Base-by-base conservation (phyloP, 2,888 invertebrate genomes). In the Ennomos quercinarius region DNA sequence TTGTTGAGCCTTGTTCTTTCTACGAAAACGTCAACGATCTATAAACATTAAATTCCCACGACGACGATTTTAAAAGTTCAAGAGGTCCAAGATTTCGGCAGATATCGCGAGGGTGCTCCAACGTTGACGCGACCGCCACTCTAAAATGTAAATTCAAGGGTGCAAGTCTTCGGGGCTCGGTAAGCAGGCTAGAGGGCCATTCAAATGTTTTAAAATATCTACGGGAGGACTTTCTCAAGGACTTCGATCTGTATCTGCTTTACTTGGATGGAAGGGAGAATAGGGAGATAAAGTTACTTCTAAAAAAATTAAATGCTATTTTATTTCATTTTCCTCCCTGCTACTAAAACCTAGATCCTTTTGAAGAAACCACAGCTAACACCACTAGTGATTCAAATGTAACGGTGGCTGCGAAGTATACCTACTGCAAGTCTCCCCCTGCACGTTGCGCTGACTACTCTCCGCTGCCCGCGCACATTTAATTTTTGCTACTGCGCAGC, bases 141-240 rank as follows among this genome's bases (percentile, higher is more conserved):
- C 55, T 55, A 50, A 55, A 55, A 61, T 61, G 60, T 61, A 61
- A 61, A 61, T 61, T 60, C 43, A 35, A 60, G 50, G 60, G 44
- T 36, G 35, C 35, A 56, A 55, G 39, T n/a, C 49, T 45, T 41
- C 55, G 51, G 12, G 27, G 51, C 55, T 48, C 55, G 51, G 48
- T 61, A 56, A 61, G 60, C 42, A 46, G 35, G 10, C 10, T 11
- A 9, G 49, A 55, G 60, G 51, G 13, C 40, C 47, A 40, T 61
- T 61, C 41, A 55, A 47, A 56, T 42, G 51, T 56, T 56, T 55
- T 55, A 56, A 61, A 61, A 61, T 61, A 61, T 39, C 49, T 42
- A 35, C 43, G 39, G 0, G 38, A 46, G 36, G 36, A 10, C 40
- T 13, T 9, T 9, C 36, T 37, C 41, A 38, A 45, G 11, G 35